Conservation (phyloP, 2,113 vertebrate species). For the Ramphastos sulfuratus region DNA sequence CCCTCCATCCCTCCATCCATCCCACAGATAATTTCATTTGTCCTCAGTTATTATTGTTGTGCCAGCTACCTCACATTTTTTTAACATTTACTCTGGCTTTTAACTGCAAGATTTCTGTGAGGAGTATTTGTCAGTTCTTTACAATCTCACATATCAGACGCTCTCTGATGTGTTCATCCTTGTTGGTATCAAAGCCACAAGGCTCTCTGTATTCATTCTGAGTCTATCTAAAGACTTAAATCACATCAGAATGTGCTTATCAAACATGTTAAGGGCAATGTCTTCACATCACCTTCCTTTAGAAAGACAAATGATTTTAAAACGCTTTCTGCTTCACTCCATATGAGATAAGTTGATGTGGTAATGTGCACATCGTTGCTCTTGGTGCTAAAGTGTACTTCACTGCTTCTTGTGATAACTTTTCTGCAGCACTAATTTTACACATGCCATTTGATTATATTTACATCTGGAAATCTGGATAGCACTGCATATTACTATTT, state of each 20-base stretch:
- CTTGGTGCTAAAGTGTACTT: background rate
- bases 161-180: conserved; percentile 37
- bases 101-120: conserved; percentile 4
- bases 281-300: conserved; percentile 24
- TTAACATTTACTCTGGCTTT: background rate
- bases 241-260: conserved; percentile 25
- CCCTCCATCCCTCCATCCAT: background rate
- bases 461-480: background rate
- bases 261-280: conserved; percentile 22
- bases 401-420: background rate
- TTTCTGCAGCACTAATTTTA: conserved; percentile 14
- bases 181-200: conserved; percentile 29
- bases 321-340: background rate
- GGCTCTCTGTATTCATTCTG: conserved; percentile 29
- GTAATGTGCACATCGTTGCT: background rate
- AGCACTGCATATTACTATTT: background rate
- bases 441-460: background rate
- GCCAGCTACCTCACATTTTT: background rate
- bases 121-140: background rate
- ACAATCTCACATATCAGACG: background rate
- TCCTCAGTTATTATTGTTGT: background rate
- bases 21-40: background rate
- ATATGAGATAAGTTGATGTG: conserved; percentile 1
- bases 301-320: conserved; percentile 45
- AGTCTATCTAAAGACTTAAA: conserved; percentile 23